Conservation (phyloP, 2,113 vertebrate species). For the Malurus cyaneus region DNA sequence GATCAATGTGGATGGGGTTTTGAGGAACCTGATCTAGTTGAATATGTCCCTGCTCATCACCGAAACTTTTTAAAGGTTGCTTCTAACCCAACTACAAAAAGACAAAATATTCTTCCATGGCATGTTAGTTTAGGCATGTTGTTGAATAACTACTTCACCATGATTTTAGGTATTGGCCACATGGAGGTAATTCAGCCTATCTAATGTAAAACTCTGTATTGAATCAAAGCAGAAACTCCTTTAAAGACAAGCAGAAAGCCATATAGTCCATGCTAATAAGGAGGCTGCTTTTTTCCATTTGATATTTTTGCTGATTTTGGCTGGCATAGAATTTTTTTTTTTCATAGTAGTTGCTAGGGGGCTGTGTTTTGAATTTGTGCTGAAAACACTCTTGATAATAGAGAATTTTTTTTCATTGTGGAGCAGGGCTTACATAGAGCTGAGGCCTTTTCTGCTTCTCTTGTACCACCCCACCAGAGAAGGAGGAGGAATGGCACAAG, state of each 20-base stretch:
- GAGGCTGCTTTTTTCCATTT: rapidly evolving
- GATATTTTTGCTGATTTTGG: background rate
- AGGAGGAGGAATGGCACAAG: background rate
- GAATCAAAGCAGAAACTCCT: background rate
- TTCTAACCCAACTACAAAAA: background rate
- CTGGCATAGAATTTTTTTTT: background rate
- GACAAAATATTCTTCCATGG: background rate
- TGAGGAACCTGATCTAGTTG: background rate
- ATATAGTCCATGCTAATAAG: background rate
- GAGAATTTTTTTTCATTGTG: background rate
- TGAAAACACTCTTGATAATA: background rate
- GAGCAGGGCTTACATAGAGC: background rate
- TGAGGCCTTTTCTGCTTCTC: background rate
- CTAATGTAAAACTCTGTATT: background rate
- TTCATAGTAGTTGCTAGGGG: background rate
- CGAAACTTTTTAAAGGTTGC: background rate
- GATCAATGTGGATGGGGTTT: background rate
- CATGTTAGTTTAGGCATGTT: background rate
- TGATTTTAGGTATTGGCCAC: background rate
- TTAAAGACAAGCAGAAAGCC: background rate
- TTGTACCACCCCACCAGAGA: background rate
- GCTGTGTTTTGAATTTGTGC: background rate
- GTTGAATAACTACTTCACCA: background rate
- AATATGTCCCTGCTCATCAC: background rate
- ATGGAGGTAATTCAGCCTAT: background rate